Evolutionary conservation across 2,113 vertebrate species (phyloP).

Genomic region (Eclectus roratus): DNA sequence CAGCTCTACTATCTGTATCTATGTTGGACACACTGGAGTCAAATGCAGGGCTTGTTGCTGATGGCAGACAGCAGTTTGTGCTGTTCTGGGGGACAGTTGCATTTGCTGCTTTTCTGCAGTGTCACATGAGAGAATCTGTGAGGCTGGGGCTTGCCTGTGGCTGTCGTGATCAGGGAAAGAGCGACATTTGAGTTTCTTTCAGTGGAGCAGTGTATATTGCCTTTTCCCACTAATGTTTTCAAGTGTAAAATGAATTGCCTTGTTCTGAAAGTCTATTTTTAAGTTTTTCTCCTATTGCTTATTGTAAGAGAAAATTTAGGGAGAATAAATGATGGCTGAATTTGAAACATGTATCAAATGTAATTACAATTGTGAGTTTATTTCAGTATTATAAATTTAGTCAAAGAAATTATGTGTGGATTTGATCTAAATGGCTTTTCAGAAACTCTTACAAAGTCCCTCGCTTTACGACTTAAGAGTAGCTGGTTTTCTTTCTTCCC

Average conservation of each 20-base stretch:
- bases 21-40: background rate
- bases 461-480: background rate
- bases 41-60: background rate
- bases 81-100: background rate
- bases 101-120: background rate
- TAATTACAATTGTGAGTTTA: background rate
- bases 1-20: background rate
- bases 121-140: background rate
- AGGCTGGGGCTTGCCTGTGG: background rate
- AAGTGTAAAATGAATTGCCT: background rate
- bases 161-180: background rate
- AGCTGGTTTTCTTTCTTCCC: background rate
- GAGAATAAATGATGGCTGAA: background rate
- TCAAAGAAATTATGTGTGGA: background rate
- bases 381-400: background rate
- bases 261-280: background rate
- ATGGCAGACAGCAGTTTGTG: background rate
- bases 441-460: background rate
- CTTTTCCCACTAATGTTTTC: background rate
- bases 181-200: background rate
- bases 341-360: background rate
- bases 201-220: background rate
- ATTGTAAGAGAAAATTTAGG: background rate
- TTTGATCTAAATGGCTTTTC: background rate
- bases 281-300: background rate